A percentile compares a stretch with the other conserved stretches of the same genome.
These are phyloP conservation scores for Synergus itoensis DNA, from an alignment of 2,888 invertebrate genomes.

Conservation along the genomic window DNA sequence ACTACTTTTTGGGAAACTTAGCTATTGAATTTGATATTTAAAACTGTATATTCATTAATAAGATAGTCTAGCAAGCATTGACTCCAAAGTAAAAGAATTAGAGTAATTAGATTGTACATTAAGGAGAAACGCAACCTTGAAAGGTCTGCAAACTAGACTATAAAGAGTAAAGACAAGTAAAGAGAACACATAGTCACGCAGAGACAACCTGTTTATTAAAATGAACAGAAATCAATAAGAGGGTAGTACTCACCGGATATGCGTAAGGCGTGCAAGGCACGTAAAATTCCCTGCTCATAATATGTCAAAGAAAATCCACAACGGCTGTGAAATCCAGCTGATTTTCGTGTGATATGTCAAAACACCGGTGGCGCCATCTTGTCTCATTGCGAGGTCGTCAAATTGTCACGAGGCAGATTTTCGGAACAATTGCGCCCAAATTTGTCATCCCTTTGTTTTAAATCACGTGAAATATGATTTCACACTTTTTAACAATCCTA, in stretches of 20 bases:
- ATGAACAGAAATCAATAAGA: constrained; percentile 34
- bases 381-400: constrained; percentile 65
- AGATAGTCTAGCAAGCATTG: not conserved
- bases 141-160: constrained; percentile 13
- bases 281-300: constrained; percentile 77
- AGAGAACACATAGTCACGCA: constrained; percentile 3
- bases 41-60: not conserved
- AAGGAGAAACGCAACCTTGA: constrained; percentile 34
- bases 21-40: not conserved
- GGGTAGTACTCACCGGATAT: constrained; percentile 72
- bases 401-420: constrained; percentile 71
- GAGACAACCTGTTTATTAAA: not conserved
- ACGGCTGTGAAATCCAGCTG: constrained; percentile 70
- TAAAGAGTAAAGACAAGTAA: constrained; percentile 5
- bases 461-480: not conserved
- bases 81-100: not conserved
- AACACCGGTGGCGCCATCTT: constrained; percentile 75
- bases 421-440: constrained; percentile 40
- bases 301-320: constrained; percentile 56
- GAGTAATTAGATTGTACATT: not conserved
- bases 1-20: not conserved
- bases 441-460: not conserved
- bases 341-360: constrained; percentile 69
- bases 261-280: constrained; percentile 76
- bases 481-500: not conserved